Evolutionary conservation across 2,888 invertebrate species (phyloP).

Genomic region (Siphlonurus alternatus): DNA sequence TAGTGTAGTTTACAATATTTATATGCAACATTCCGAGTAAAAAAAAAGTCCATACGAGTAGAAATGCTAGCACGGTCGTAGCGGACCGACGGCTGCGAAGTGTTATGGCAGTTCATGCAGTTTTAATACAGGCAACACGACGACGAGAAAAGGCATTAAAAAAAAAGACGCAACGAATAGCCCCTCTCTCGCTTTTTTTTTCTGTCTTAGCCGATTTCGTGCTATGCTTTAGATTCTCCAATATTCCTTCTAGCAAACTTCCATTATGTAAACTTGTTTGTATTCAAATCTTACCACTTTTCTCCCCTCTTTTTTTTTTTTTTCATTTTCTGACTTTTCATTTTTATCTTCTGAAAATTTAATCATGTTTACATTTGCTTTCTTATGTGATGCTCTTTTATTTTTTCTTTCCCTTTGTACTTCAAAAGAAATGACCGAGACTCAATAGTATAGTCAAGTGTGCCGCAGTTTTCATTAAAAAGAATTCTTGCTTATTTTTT

Average conservation of each 20-base stretch:
- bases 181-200: too few relatives aligned
- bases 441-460: neutral
- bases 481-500: neutral
- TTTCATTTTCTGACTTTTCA: neutral
- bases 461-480: neutral
- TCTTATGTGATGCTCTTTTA: neutral
- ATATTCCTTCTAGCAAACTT: neutral
- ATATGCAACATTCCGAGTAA: too few relatives aligned
- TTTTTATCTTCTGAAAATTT: neutral
- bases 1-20: too few relatives aligned
- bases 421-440: neutral
- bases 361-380: neutral
- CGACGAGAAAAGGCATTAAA: neutral
- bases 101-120: neutral
- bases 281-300: neutral
- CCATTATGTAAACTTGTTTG: neutral
- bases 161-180: neutral
- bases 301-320: neutral
- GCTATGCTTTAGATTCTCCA: too few relatives aligned
- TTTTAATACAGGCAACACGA: neutral
- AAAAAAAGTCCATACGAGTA: too few relatives aligned
- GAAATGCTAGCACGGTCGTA: too few relatives aligned
- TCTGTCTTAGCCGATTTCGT: too few relatives aligned
- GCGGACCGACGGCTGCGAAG: neutral
- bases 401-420: neutral